Evolutionary conservation across 2,113 vertebrate species (phyloP).

Genomic region (Mohoua ochrocephala): DNA sequence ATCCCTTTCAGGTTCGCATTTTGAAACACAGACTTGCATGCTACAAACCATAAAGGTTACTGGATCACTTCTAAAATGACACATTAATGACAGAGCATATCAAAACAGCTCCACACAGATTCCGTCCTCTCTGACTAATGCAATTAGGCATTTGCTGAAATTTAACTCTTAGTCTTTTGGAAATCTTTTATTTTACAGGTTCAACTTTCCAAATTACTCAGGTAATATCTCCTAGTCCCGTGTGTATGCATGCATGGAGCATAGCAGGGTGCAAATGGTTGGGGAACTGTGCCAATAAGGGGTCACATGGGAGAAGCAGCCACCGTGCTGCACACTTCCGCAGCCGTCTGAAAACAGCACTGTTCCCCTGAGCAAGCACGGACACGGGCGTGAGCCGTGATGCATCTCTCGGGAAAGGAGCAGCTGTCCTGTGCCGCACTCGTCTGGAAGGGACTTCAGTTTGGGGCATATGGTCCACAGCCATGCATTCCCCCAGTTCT

Average conservation of each 20-base stretch:
- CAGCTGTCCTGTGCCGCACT: background rate
- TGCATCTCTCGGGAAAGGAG: background rate
- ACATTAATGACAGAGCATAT: background rate
- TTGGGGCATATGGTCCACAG: background rate
- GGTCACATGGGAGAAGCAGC: background rate
- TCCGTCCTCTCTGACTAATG: background rate
- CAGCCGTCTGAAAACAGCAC: background rate
- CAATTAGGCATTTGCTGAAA: background rate
- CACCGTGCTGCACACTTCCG: background rate
- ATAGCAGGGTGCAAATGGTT: background rate
- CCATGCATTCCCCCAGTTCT: background rate
- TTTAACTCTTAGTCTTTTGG: background rate
- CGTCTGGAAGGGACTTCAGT: background rate
- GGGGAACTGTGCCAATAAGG: background rate
- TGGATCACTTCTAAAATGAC: background rate
- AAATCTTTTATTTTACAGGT: background rate
- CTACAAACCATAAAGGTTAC: background rate
- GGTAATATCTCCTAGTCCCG: background rate
- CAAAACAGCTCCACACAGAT: background rate
- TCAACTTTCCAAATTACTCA: background rate
- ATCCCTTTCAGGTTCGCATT: conserved; percentile 51
- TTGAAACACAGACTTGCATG: conserved; percentile 22
- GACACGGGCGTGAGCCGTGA: rapidly evolving
- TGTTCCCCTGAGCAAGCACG: background rate
- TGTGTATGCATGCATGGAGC: background rate